A percentile compares a stretch with the other conserved stretches of the same genome.
Evolutionary conservation across 2,888 invertebrate genomes (phyloP).

Genomic region (Dryobota labecula): DNA sequence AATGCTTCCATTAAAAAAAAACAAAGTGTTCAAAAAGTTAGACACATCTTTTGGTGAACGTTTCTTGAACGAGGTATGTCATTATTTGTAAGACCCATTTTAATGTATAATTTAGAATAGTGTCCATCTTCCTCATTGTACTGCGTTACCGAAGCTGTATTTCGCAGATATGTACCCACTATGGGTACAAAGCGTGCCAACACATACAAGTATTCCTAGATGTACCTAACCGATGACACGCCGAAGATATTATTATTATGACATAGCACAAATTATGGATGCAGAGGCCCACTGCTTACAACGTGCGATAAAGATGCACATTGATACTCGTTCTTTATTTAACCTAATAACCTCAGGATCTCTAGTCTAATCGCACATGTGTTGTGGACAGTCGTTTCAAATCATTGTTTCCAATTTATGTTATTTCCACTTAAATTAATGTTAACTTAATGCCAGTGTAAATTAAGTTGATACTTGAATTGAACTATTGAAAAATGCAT

Average conservation of each 20-base stretch:
- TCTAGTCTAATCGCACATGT: background rate
- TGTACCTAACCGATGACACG: slow-evolving; percentile 48
- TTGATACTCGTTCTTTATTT: background rate
- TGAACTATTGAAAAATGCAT: background rate
- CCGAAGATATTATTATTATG: slow-evolving; percentile 46
- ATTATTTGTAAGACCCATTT: slow-evolving; percentile 17
- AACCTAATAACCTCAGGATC: background rate
- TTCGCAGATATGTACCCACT: slow-evolving; percentile 22
- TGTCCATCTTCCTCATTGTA: background rate
- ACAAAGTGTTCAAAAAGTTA: slow-evolving; percentile 25
- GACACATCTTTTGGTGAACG: background rate
- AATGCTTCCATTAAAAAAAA: slow-evolving; percentile 12
- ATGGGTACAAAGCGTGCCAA: slow-evolving; percentile 66
- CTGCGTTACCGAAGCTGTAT: slow-evolving; percentile 44
- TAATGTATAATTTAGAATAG: background rate
- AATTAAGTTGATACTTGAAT: background rate
- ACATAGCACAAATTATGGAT: slow-evolving; percentile 39
- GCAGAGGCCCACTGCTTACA: background rate
- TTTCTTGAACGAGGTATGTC: background rate
- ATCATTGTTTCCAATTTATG: background rate
- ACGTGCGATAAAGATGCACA: background rate
- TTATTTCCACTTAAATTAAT: background rate
- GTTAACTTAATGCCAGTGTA: background rate
- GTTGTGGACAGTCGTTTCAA: background rate
- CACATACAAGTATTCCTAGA: slow-evolving; percentile 63